phyloP scores from a whole-genome alignment of 2,797 vertebrate genomes.

The Enteromius unitaeniatus region DNA sequence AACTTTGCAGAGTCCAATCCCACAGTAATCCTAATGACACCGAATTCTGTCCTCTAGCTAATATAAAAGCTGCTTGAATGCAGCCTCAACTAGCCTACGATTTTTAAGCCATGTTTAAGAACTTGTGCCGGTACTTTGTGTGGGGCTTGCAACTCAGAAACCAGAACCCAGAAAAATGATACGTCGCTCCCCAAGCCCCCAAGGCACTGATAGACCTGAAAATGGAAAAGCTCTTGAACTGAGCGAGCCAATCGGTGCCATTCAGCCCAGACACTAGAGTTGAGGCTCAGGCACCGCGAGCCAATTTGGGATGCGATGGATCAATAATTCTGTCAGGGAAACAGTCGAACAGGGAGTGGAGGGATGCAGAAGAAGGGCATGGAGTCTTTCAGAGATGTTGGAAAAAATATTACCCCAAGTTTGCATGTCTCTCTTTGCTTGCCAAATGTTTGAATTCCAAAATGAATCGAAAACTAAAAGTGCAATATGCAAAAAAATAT shows the following conservation, averaged over 20 bases:
- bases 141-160: slow-evolving; percentile 21
- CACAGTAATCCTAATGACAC: slow-evolving; percentile 1
- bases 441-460: neutral
- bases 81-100: neutral
- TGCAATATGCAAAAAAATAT: neutral
- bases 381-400: slow-evolving; percentile 14
- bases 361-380: slow-evolving; percentile 21
- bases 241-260: slow-evolving; percentile 34
- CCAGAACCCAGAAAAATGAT: slow-evolving; percentile 43
- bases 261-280: slow-evolving; percentile 11
- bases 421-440: neutral
- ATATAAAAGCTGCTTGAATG: neutral
- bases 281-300: neutral
- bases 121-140: slow-evolving; percentile 5
- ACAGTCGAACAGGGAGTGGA: neutral
- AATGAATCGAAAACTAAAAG: neutral
- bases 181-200: slow-evolving; percentile 27
- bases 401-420: neutral
- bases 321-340: slow-evolving; percentile 47
- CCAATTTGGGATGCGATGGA: slow-evolving; percentile 32
- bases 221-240: slow-evolving; percentile 40
- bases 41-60: slow-evolving; percentile 6
- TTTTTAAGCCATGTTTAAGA: slow-evolving; percentile 3
- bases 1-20: slow-evolving; percentile 4
- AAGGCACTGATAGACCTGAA: slow-evolving; percentile 31